Evolutionary conservation across 2,888 invertebrate species (phyloP), one percentile per base, ranked within the genome.

Genomic region (Catocala fraxini): DNA sequence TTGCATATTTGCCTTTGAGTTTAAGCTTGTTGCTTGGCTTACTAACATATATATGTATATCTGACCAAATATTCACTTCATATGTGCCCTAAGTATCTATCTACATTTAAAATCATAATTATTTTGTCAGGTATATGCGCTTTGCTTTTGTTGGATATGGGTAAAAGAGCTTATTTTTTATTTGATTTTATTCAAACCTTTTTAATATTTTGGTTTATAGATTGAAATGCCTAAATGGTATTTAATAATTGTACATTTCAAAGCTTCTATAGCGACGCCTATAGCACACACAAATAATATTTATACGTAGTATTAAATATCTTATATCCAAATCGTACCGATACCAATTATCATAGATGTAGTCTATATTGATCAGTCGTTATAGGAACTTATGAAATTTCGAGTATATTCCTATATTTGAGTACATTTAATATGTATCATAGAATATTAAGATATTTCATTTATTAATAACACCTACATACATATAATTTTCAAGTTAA

Each of bases 221-320:
- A 68, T 72, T 59, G 63, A 64, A 51, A 57, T 63, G 83, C 78
- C 76, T 79, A 61, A 62, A 59, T 68, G 68, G 70, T 68, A 53
- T 70, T 57, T 66, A 66, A 48, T 69, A 59, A 60, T 51, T 57
- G 10, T 56, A 52, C 71, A 71, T 68, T 65, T 62, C 73, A 84
- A 90, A 90, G 90, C 87, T 91, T 90, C 89, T 89, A 88, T 85
- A 81, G 83, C 87, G 86, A 81, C 74, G 79, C 84, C 84, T 86
- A 65, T 74, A 80, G 65, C 67, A 62, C 60, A 71, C 53, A 25
- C 35, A 33, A 54, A 55, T 58, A 25, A 35, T 45, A 39, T 39
- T 39, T 39, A 39, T 39, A 39, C 35, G 7, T 39, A 39, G 9
- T 5, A 39, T 7, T 9, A 39, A 39, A 39, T 39, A 39, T 39